Conservation (phyloP, 2,113 vertebrate species). For the Leucoraja erinaceus region DNA sequence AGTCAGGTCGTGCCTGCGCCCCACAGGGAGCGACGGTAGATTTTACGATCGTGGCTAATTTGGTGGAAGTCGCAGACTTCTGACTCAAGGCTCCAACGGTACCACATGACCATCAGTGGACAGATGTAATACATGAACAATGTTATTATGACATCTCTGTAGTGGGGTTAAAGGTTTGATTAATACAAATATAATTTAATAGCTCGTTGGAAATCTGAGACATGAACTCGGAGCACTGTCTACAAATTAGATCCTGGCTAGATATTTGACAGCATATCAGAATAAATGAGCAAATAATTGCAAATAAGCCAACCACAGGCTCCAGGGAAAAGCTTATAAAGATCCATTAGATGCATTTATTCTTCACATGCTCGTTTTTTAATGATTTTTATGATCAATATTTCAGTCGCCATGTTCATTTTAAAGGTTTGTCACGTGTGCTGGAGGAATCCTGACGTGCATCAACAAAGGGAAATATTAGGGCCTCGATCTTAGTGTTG, state of each 20-base stretch:
- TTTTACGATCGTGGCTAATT: neutral
- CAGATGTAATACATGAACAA: neutral
- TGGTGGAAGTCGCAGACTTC: neutral
- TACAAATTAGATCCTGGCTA: neutral
- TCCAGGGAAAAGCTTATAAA: neutral
- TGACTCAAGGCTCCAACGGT: neutral
- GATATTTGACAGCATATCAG: neutral
- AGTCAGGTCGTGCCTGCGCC: no score
- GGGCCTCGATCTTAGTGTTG: neutral
- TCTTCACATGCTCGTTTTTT: neutral
- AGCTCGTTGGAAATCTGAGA: neutral
- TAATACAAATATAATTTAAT: neutral
- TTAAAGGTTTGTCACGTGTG: neutral
- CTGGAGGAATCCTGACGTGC: neutral
- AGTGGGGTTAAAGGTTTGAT: neutral
- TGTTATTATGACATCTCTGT: neutral
- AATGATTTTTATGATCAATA: constrained; percentile 10
- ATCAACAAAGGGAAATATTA: neutral
- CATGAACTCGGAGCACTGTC: neutral
- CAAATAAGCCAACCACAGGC: neutral
- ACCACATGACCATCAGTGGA: neutral
- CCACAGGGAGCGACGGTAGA: neutral
- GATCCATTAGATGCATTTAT: neutral
- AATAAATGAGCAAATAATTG: constrained; percentile 9
- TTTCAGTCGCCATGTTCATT: neutral